Percentiles rank a stretch among this genome's conserved stretches.
Conservation (phyloP, 2,888 invertebrate species). For the Rutpela maculata region DNA sequence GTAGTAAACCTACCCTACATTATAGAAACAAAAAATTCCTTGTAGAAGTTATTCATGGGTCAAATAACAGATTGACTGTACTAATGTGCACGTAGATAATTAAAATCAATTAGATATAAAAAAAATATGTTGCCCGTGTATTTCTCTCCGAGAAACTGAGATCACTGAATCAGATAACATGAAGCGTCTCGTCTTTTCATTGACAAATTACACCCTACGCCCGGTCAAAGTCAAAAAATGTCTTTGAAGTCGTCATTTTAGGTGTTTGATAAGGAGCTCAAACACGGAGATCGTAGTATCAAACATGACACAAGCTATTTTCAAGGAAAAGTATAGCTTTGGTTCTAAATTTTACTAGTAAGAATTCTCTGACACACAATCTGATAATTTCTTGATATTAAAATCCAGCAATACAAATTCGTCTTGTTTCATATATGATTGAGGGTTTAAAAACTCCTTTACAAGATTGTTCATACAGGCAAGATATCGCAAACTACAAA, state of each 20-base stretch:
- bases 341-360: neutral
- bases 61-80: too few relatives aligned
- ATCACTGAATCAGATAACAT: neutral
- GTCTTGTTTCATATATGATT: too few relatives aligned
- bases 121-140: too few relatives aligned
- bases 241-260: slow-evolving; percentile 35
- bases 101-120: too few relatives aligned
- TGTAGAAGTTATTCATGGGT: too few relatives aligned
- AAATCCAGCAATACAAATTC: too few relatives aligned
- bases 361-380: neutral
- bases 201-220: slow-evolving; percentile 8
- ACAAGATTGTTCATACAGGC: too few relatives aligned
- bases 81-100: neutral
- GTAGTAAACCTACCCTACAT: too few relatives aligned
- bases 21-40: too few relatives aligned
- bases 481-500: too few relatives aligned
- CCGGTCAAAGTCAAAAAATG: slow-evolving; percentile 18
- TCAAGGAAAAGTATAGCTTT: neutral
- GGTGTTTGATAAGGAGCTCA: slow-evolving; percentile 1
- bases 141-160: neutral
- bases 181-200: neutral
- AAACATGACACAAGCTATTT: neutral
- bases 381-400: too few relatives aligned
- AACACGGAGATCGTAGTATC: neutral
- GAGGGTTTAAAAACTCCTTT: too few relatives aligned